Percentiles rank a stretch among this genome's conserved stretches.
These are phyloP conservation scores for Drosophila pruinosa DNA, from an alignment of 1,140 invertebrate genomes.

Conservation along the genomic window DNA sequence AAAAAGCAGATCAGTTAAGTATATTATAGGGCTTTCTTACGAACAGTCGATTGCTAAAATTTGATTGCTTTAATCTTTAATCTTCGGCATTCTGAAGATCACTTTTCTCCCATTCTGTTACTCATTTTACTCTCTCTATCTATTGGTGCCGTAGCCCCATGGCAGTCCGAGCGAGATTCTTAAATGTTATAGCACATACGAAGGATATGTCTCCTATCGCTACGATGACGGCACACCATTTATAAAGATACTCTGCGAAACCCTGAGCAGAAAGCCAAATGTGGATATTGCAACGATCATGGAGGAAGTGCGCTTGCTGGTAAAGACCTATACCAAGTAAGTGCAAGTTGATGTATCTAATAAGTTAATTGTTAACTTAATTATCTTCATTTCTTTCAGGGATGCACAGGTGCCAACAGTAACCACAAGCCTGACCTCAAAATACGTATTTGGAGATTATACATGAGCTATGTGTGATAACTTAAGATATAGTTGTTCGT, in stretches of 20 bases:
- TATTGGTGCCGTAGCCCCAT: constrained; percentile 16
- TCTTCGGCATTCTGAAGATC: background rate
- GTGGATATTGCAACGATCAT: constrained; percentile 58
- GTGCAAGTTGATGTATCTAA: constrained; percentile 1
- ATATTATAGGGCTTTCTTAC: too few relatives aligned
- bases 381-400: constrained; percentile 34
- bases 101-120: background rate
- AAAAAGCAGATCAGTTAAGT: too few relatives aligned
- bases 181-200: constrained; percentile 80
- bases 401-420: constrained; percentile 69
- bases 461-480: constrained; percentile 23
- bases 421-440: constrained; percentile 70
- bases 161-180: constrained; percentile 65
- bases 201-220: constrained; percentile 76
- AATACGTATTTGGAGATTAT: constrained; percentile 75
- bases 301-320: constrained; percentile 41
- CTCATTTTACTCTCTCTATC: background rate
- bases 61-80: background rate
- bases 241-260: constrained; percentile 69
- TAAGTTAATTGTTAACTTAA: background rate
- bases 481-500: background rate
- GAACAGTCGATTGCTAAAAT: too few relatives aligned
- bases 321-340: constrained; percentile 60
- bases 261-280: constrained; percentile 37
- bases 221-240: constrained; percentile 66